Base-by-base conservation (phyloP, 2,797 vertebrate species). In the Oophaga sylvatica region DNA sequence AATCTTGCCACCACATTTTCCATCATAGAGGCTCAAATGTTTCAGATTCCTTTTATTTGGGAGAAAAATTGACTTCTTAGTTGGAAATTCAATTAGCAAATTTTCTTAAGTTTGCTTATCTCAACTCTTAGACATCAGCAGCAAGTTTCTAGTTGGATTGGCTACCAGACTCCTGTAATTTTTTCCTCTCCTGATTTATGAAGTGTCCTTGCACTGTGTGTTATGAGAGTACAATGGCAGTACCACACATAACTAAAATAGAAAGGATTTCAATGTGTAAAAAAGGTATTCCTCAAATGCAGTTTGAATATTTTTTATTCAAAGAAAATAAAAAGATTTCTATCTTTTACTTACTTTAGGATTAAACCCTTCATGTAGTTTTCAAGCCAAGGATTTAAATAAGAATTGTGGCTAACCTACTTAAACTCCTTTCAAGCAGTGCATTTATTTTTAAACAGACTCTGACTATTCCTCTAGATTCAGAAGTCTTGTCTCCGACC, bases 361-460 rank as follows among this genome's bases (percentile, higher is more conserved):
- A 75, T 78, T 84, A 84, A 84, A 80, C 76, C 71, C 76, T 80
- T 84, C 76, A 80, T 84, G 81, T 71, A 57, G 75, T 73, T 84
- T 88, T 70, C 65, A 84, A 79, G 56, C 81, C 81, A 83, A 35
- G 56, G 73, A 79, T 83, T 87, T 70, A 79, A 68, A 75, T 68
- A 78, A 83, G 80, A 83, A 56, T 76, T 70, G 59, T 79, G 65
- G 87, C 63, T 87, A 87, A 87, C 87, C 87, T 87, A 87, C 87
- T 83, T 87, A 79, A 57, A 87, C 56, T 60, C 31, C 56, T 87
- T 87, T 87, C 81, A 83, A 87, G 81, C 80, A 59, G 77, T 79
- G 65, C 81, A 82, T 67, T 83, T 87, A 87, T 87, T 87, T 83
- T 87, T 83, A 87, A 83, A 87, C 80, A 87, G 60, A 67, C 60